phyloP scores from a whole-genome alignment of 2,888 invertebrate genomes.

The Nemapogon koenigi region DNA sequence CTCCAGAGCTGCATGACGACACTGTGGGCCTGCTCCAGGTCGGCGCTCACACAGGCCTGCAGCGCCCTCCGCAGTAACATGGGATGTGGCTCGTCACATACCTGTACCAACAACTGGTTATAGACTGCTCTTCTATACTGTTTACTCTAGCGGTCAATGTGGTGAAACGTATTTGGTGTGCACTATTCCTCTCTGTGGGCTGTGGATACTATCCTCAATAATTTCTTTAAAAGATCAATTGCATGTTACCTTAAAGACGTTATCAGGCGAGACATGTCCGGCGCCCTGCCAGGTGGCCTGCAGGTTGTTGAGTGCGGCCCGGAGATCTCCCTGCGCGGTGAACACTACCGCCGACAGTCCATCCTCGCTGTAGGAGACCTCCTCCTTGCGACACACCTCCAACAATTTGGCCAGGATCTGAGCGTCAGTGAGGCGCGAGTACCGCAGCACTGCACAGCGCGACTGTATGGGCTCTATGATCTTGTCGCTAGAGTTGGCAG shows the following conservation, averaged over 20 bases:
- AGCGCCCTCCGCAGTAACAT: constrained; percentile 91
- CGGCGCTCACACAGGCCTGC: constrained; percentile 77
- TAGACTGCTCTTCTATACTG: too few relatives aligned
- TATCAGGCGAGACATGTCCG: constrained; percentile 86
- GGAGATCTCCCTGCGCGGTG: constrained; percentile 98
- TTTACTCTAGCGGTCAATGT: too few relatives aligned
- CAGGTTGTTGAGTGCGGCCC: constrained; percentile 96
- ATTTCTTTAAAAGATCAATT: too few relatives aligned
- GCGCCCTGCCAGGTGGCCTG: constrained; percentile 92
- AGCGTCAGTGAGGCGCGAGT: constrained; percentile 87
- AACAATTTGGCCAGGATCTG: constrained; percentile 81
- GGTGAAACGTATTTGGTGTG: too few relatives aligned
- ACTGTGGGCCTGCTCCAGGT: constrained; percentile 87
- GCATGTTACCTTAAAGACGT: constrained; percentile 90
- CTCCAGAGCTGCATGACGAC: constrained; percentile 89
- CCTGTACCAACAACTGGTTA: constrained; percentile 29
- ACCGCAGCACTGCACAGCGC: constrained; percentile 95
- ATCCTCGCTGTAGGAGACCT: constrained; percentile 84
- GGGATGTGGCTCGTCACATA: constrained; percentile 99
- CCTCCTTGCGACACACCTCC: constrained; percentile 47
- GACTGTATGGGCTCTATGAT: constrained; percentile 99
- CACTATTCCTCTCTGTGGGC: too few relatives aligned
- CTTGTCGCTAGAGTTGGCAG: constrained; percentile 98
- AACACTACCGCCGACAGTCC: constrained; percentile 96
- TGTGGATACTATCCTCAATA: too few relatives aligned